Evolutionary conservation across 2,888 invertebrate genomes (phyloP), one percentile per base, ranked within the genome.

Genomic region (Clistopyga incitator): DNA sequence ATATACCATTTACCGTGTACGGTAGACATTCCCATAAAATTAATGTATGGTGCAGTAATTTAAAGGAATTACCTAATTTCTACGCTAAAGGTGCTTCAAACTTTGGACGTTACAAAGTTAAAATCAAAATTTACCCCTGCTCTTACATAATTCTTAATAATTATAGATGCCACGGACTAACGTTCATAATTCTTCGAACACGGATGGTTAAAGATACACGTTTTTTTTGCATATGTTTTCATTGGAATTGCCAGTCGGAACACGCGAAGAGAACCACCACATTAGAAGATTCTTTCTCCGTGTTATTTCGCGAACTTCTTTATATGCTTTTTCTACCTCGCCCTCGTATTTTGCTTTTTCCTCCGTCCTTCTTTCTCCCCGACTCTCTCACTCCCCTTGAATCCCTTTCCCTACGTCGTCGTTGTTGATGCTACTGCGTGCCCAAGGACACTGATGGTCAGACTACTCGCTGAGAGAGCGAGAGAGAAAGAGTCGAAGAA

Each of bases 161-260:
- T 38, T 38, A 38, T 64, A 78, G 78, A 78, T 71, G 42, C 50
- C 25, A 15, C 20, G 4, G 38, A 42, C 23, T 52, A 61, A 64
- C 61, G 34, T 72, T 56, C 8, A 3, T n/a, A 74, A 74, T 78
- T 75, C 78, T 50, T 50, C 78, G 84, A 78, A 84, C 68, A 20
- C 13, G 25, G 54, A 74, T 18, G 59, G 45, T 52, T 25, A 11
- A 68, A 70, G 70, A 78, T 81, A 78, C 34, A 20, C 45, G 47
- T 20, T 23, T 42, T 50, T 83, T 67, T 67, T 76, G 59, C 79
- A 47, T 75, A 81, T 72, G 70, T 59, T 84, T 84, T 65, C 81
- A 78, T 74, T 59, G 74, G 81, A 84, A 84, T 84, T 78, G 78
- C 78, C 84, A 71, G 84, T 84, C 74, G 77, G 84, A 81, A 78